Evolutionary conservation across 2,797 vertebrate genomes (phyloP).

Genomic region (Lagorchestes hirsutus): DNA sequence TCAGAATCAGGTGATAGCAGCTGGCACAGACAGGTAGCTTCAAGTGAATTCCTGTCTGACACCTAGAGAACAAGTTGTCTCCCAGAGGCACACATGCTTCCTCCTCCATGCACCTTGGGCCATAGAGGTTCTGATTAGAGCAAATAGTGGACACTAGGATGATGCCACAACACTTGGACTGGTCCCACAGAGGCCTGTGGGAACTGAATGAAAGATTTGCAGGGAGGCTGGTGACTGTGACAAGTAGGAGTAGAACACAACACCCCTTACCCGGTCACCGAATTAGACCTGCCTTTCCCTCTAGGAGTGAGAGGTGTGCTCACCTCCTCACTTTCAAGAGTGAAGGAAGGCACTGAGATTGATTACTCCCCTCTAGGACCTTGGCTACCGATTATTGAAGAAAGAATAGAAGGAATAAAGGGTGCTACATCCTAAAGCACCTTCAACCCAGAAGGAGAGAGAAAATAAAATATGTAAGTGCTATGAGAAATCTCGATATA

Average conservation of each 20-base stretch:
- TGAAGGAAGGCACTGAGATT: not conserved
- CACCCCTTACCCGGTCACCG: not conserved
- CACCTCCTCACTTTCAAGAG: not conserved
- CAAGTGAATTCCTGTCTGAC: not conserved
- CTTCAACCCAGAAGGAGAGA: not conserved
- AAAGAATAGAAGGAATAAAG: not conserved
- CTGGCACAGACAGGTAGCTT: conserved; percentile 33
- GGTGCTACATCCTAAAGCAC: not conserved
- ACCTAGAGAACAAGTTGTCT: not conserved
- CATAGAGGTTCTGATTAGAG: not conserved
- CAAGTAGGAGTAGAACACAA: not conserved
- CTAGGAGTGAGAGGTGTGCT: not conserved
- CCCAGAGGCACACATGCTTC: conserved; percentile 23
- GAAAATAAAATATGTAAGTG: not conserved
- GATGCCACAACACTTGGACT: not conserved
- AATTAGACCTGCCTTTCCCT: not conserved
- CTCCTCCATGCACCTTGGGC: not conserved
- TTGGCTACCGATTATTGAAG: not conserved
- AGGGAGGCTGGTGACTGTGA: not conserved
- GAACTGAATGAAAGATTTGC: conserved; percentile 12
- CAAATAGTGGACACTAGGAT: not conserved
- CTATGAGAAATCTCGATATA: not conserved
- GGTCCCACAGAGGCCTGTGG: not conserved
- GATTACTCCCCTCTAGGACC: not conserved
- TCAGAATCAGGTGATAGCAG: conserved; percentile 34